These are phyloP conservation scores for Cecropterus lyciades DNA, from an alignment of 1,140 invertebrate species.

Conservation along the genomic window DNA sequence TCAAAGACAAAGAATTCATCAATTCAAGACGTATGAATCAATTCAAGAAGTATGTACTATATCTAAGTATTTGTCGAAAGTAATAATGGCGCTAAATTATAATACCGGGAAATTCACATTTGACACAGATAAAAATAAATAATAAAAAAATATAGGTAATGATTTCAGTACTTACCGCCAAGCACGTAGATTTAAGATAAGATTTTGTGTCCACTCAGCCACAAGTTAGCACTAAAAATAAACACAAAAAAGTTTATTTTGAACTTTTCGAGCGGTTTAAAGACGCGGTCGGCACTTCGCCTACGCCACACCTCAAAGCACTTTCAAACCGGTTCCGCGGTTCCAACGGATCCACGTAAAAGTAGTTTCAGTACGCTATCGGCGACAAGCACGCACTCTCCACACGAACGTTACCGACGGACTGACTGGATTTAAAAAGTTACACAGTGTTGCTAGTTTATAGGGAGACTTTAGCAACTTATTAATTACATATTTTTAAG, in stretches of 20 bases:
- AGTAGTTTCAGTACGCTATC: constrained; percentile 47
- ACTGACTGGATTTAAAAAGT: constrained; percentile 46
- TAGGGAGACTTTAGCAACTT: constrained; percentile 24
- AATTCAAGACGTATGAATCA: too few relatives aligned
- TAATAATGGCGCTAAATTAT: neutral
- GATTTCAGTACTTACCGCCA: constrained; percentile 26
- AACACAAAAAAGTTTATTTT: constrained; percentile 54
- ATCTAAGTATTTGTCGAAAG: too few relatives aligned
- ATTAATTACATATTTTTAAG: constrained; percentile 17
- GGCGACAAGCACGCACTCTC: constrained; percentile 38
- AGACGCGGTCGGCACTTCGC: constrained; percentile 51
- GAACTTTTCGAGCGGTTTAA: constrained; percentile 58
- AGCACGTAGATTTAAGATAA: constrained; percentile 26
- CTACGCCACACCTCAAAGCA: constrained; percentile 61
- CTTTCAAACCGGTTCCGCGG: constrained; percentile 62
- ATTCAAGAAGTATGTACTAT: too few relatives aligned
- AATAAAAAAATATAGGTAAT: constrained; percentile 16
- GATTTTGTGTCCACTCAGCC: constrained; percentile 33
- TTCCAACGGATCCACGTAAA: constrained; percentile 59
- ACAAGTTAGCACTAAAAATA: constrained; percentile 32
- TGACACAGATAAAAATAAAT: constrained; percentile 17
- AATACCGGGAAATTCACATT: neutral
- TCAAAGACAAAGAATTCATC: neutral
- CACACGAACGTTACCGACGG: constrained; percentile 41
- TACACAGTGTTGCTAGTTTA: constrained; percentile 41